Percentiles rank a stretch among this genome's conserved stretches.
Evolutionary conservation across 2,113 vertebrate genomes (phyloP).

Genomic region (Hydrochoerus hydrochaeris): DNA sequence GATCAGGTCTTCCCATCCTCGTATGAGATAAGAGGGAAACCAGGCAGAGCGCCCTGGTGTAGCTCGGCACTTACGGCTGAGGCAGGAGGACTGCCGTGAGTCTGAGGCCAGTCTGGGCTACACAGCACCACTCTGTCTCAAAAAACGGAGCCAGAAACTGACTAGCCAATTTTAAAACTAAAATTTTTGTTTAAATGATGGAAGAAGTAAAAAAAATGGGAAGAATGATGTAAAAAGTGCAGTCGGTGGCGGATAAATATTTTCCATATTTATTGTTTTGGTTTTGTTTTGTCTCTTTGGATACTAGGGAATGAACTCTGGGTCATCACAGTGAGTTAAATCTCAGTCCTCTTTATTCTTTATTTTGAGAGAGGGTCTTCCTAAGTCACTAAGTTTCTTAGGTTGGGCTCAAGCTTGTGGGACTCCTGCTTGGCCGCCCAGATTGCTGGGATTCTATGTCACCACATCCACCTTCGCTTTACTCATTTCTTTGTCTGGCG

Average conservation of each 20-base stretch:
- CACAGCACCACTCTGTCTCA: neutral
- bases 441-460: neutral
- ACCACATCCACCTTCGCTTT: neutral
- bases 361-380: neutral
- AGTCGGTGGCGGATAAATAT: neutral
- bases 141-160: neutral
- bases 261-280: neutral
- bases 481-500: neutral
- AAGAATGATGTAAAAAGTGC: neutral
- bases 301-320: neutral
- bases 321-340: neutral
- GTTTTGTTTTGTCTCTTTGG: neutral
- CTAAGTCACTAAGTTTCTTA: neutral
- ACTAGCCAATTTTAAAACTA: neutral
- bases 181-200: slow-evolving; percentile 1
- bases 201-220: neutral
- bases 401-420: neutral
- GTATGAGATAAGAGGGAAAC: neutral
- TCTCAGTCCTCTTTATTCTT: neutral
- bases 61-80: neutral
- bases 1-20: neutral
- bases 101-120: neutral
- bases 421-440: neutral
- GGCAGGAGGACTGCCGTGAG: neutral
- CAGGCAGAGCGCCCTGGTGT: neutral